A percentile compares a stretch with the other conserved stretches of the same genome.
These are phyloP conservation scores for Actinia equina DNA, from an alignment of 64 coral and sea anemone species.

Conservation along the genomic window DNA sequence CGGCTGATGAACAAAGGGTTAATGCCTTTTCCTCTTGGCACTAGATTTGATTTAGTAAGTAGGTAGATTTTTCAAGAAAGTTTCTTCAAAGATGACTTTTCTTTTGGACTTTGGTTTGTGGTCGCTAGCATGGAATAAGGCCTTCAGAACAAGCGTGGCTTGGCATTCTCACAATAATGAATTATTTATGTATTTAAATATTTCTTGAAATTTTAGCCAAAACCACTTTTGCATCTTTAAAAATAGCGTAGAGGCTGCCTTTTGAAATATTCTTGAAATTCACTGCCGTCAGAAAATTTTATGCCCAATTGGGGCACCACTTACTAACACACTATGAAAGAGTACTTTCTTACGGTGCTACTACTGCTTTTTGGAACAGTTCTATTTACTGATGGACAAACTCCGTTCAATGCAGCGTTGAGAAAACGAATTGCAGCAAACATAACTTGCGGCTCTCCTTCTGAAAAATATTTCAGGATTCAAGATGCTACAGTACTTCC, in stretches of 20 bases:
- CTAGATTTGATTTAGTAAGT: too few relatives aligned
- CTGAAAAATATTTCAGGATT: constrained; percentile 73
- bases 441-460: constrained; percentile 73
- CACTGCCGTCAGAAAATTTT: background rate
- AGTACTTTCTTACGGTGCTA: background rate
- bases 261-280: background rate
- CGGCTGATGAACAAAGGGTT: too few relatives aligned
- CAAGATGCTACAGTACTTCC: constrained; percentile 47
- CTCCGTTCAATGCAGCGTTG: constrained; percentile 45
- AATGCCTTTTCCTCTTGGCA: too few relatives aligned
- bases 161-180: background rate
- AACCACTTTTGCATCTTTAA: constrained; percentile 6
- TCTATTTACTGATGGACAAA: background rate
- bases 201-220: background rate
- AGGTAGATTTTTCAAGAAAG: too few relatives aligned
- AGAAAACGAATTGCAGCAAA: constrained; percentile 51
- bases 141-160: background rate
- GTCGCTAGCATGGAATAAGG: background rate
- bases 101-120: constrained; percentile 1
- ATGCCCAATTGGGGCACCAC: background rate
- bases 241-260: background rate
- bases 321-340: background rate
- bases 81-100: background rate
- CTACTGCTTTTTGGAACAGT: background rate
- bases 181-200: constrained; percentile 2